A percentile compares a stretch with the other conserved stretches of the same genome.
These are phyloP conservation scores for Hydrolagus colliei DNA, from an alignment of 2,797 vertebrate genomes.

Conservation along the genomic window DNA sequence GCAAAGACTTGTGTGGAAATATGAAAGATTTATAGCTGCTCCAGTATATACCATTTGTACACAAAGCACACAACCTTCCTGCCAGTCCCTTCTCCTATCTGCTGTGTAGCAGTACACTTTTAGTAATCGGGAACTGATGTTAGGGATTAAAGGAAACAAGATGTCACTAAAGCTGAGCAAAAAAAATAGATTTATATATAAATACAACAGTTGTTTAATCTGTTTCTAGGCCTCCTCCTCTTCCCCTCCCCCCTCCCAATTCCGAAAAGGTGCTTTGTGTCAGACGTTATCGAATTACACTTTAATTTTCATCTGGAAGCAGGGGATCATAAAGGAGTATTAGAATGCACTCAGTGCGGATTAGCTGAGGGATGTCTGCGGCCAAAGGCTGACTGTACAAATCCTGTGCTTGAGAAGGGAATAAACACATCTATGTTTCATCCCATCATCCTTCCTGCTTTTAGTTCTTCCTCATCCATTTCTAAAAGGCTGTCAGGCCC, in stretches of 20 bases:
- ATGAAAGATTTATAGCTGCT: conserved; percentile 53
- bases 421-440: not conserved
- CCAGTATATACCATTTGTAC: conserved; percentile 47
- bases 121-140: conserved; percentile 55
- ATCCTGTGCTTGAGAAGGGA: conserved; percentile 1
- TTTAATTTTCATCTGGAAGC: conserved; percentile 68
- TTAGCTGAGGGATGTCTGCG: conserved; percentile 56
- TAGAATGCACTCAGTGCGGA: conserved; percentile 68
- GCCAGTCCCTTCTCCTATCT: conserved; percentile 43
- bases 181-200: conserved; percentile 56
- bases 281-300: conserved; percentile 68
- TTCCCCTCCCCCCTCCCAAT: no score
- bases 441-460: not conserved
- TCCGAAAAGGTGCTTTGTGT: conserved; percentile 65
- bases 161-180: conserved; percentile 50
- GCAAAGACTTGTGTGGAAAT: conserved; percentile 41
- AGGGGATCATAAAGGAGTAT: conserved; percentile 66
- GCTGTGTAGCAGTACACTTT: conserved; percentile 47
- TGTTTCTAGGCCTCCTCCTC: conserved; percentile 50
- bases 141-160: conserved; percentile 56
- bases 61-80: conserved; percentile 46
- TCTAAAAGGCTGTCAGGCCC: not conserved
- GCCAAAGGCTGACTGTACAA: conserved; percentile 61
- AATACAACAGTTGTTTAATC: conserved; percentile 69
- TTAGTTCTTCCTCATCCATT: not conserved